Percentiles rank a stretch among this genome's conserved stretches.
Evolutionary conservation across 1,140 invertebrate genomes (phyloP).

Genomic region (Aphidius ervi): DNA sequence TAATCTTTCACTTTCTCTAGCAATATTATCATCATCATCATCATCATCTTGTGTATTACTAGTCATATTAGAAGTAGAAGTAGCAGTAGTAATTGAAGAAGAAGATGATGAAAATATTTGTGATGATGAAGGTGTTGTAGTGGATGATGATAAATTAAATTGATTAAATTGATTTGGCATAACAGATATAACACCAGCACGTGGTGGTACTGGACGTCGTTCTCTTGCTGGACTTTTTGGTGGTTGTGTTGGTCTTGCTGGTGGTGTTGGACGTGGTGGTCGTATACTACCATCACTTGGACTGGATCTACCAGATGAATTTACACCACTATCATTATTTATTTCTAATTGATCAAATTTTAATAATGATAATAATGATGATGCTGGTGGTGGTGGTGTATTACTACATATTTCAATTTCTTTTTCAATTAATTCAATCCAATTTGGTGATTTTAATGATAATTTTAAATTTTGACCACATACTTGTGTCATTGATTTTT

Average conservation of each 20-base stretch:
- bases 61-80: slow-evolving; percentile 27
- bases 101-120: not conserved
- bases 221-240: slow-evolving; percentile 36
- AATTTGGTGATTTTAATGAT: slow-evolving; percentile 78
- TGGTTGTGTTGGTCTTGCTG: slow-evolving; percentile 58
- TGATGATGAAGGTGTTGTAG: slow-evolving; percentile 18
- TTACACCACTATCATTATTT: slow-evolving; percentile 20
- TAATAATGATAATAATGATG: slow-evolving; percentile 32
- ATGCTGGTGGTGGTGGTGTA: slow-evolving; percentile 50
- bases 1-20: slow-evolving; percentile 31
- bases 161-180: slow-evolving; percentile 33
- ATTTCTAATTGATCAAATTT: slow-evolving; percentile 42
- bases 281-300: slow-evolving; percentile 25
- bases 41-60: slow-evolving; percentile 3
- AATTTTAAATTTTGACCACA: slow-evolving; percentile 67
- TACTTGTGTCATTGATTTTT: slow-evolving; percentile 59
- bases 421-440: slow-evolving; percentile 73
- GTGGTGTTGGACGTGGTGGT: slow-evolving; percentile 51
- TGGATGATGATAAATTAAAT: slow-evolving; percentile 12
- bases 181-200: slow-evolving; percentile 46
- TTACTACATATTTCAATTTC: slow-evolving; percentile 80
- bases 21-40: slow-evolving; percentile 7
- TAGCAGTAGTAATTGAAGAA: slow-evolving; percentile 26
- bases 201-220: slow-evolving; percentile 35
- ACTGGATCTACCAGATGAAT: slow-evolving; percentile 32